A percentile compares a stretch with the other conserved stretches of the same genome.
These are phyloP conservation scores for Toxostoma redivivum DNA, from an alignment of 2,113 vertebrate species.

Conservation along the genomic window DNA sequence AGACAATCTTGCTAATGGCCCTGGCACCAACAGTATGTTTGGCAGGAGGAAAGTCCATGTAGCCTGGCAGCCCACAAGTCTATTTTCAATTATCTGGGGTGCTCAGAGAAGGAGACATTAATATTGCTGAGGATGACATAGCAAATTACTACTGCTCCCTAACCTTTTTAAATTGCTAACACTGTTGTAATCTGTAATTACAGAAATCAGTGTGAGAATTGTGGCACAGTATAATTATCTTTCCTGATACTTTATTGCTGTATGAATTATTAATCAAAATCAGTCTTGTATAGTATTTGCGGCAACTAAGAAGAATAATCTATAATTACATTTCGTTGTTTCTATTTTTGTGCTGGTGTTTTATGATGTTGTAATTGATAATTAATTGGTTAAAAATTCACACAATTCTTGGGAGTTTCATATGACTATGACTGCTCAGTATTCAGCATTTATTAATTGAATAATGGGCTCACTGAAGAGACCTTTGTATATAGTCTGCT, in stretches of 20 bases:
- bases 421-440: constrained; percentile 69
- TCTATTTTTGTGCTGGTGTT: constrained; percentile 81
- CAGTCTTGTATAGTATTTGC: constrained; percentile 83
- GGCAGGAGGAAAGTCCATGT: constrained; percentile 28
- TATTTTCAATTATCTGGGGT: constrained; percentile 75
- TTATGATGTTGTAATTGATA: constrained; percentile 84
- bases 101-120: constrained; percentile 70
- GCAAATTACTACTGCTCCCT: constrained; percentile 79
- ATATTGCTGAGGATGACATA: constrained; percentile 79
- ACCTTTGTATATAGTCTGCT: constrained; percentile 59
- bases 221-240: constrained; percentile 82
- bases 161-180: constrained; percentile 85
- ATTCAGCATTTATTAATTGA: constrained; percentile 75
- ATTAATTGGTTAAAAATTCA: constrained; percentile 82
- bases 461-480: constrained; percentile 71
- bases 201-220: constrained; percentile 84
- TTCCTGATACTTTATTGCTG: constrained; percentile 81
- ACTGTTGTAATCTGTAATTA: constrained; percentile 86
- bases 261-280: constrained; percentile 89
- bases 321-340: constrained; percentile 85
- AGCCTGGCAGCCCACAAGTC: constrained; percentile 54
- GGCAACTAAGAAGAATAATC: constrained; percentile 79
- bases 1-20: constrained; percentile 25
- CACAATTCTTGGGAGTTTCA: constrained; percentile 71
- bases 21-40: background rate